phyloP scores from a whole-genome alignment of 2,797 vertebrate species.

The Delichon dasypus region DNA sequence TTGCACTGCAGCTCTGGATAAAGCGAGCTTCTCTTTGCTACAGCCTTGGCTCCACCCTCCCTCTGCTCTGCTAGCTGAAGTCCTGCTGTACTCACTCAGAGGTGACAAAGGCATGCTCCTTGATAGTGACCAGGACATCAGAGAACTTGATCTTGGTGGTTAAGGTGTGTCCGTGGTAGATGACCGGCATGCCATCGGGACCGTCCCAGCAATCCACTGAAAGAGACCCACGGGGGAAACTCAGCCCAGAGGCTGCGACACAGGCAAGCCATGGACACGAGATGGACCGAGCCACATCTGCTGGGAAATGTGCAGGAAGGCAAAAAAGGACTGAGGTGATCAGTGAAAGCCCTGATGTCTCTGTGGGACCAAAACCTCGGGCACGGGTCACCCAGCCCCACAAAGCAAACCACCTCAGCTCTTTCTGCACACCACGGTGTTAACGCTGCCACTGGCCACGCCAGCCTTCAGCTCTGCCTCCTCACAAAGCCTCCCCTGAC shows the following conservation, averaged over 20 bases:
- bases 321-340: background rate
- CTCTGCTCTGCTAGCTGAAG: background rate
- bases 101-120: conserved; percentile 96
- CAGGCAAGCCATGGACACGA: background rate
- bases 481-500: background rate
- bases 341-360: background rate
- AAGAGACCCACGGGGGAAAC: background rate
- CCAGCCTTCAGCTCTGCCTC: background rate
- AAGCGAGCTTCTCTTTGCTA: background rate
- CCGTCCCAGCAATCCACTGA: conserved; percentile 99
- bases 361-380: background rate
- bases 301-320: fast-evolving
- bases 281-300: background rate
- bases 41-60: background rate
- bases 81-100: conserved; percentile 87
- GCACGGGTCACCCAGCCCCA: background rate
- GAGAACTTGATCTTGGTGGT: conserved; percentile 98
- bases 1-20: background rate
- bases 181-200: conserved; percentile 96
- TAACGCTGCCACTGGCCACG: fast-evolving
- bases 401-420: background rate
- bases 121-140: conserved; percentile 93
- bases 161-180: conserved; percentile 98
- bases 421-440: background rate
- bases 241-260: background rate